These are phyloP conservation scores for Pycnonotus jocosus DNA, from an alignment of 2,113 vertebrate genomes.

Conservation along the genomic window DNA sequence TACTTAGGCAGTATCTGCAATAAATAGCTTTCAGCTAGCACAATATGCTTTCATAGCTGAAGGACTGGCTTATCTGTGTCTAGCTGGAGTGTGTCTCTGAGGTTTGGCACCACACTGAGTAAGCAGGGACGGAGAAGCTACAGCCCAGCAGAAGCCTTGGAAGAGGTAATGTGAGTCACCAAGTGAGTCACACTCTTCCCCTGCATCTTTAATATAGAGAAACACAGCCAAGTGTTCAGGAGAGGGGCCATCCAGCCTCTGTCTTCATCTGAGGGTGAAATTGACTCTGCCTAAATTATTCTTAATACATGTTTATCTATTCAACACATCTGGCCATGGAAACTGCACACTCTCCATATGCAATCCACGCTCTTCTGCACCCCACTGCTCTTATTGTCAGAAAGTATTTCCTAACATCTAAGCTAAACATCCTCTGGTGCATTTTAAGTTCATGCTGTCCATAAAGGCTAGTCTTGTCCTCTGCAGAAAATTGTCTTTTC, in stretches of 20 bases:
- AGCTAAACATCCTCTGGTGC: not conserved
- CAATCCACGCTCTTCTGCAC: not conserved
- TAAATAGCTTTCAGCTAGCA: not conserved
- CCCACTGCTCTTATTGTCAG: not conserved
- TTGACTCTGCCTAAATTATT: not conserved
- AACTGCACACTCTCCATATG: not conserved
- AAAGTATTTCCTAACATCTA: not conserved
- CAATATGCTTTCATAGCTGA: not conserved
- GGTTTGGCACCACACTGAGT: conserved; percentile 8
- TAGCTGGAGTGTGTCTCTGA: not conserved
- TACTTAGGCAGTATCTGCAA: not conserved
- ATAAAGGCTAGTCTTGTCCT: not conserved
- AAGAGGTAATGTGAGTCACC: conserved; percentile 12
- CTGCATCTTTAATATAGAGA: not conserved
- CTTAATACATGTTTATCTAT: not conserved
- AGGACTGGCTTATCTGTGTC: not conserved
- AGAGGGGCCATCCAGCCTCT: not conserved
- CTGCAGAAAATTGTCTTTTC: not conserved
- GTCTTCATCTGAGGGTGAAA: not conserved
- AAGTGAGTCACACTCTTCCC: conserved; percentile 4
- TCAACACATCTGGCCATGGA: not conserved
- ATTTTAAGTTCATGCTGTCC: not conserved
- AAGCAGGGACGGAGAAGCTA: not conserved
- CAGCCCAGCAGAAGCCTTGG: conserved; percentile 23
- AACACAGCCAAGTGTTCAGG: not conserved